Base-by-base conservation (phyloP, 2,797 vertebrate genomes). In the Enoplosus armatus region DNA sequence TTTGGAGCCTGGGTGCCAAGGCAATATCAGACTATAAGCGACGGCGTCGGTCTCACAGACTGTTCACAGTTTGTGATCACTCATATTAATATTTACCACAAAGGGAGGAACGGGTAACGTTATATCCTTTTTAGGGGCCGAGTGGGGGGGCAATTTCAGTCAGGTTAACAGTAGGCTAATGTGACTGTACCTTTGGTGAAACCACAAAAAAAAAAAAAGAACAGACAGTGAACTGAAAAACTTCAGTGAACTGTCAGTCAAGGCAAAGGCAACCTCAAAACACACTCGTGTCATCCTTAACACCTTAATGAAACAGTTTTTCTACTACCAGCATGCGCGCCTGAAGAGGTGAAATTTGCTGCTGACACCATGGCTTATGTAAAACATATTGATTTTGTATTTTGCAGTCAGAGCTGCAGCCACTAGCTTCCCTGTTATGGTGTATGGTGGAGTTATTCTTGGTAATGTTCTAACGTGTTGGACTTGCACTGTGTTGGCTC, bases 401-500 rank as follows among this genome's bases (percentile, higher is more conserved):
- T 53, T 66, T 26, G 22, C 29, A 26, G 12, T 43, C 31, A 2
- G 39, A 60, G 47, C 5, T 11, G 51, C 47, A 58, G 54, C 69
- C 33, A 55, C 65, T 9, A 5, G 14, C 11, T 14, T 9, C n/a
- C 10, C 3, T 55, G 0, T 41, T 60, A 33, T 27, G 33, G 35
- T 60, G 43, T 24, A 22, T 5, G 12, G 37, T 77, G 71, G 39
- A 26, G 7, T 66, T 78, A 68, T 80, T 72, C 43, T 72, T 54
- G 2, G 60, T 54, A 24, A 78, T 18, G 33, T 20, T 72, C 20
- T 64, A 54, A 73, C 24, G 63, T 74, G 48, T 74, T 75, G 56
- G 66, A 56, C 59, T 48, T 72, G 78, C 69, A 72, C 59, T 37
- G 58, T 16, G 47, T 59, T 75, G 76, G 73, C 75, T 85, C 80